Percentiles rank a stretch among this genome's conserved stretches.
phyloP scores from a whole-genome alignment of 2,888 invertebrate species.

The Plebejus argus region DNA sequence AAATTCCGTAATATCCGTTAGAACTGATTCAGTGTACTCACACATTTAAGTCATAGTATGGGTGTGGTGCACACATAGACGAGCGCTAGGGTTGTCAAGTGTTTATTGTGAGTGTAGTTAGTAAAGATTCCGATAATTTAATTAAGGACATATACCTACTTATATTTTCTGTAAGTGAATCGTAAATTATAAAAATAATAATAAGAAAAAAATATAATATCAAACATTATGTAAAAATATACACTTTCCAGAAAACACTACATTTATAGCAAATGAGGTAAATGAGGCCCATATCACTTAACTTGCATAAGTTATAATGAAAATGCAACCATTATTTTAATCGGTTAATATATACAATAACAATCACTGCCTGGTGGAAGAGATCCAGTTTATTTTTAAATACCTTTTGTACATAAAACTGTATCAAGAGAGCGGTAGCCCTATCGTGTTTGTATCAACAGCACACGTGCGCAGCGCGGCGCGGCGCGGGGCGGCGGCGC shows the following conservation, averaged over 20 bases:
- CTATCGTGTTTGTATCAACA: slow-evolving; percentile 35
- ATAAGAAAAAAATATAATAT: no score
- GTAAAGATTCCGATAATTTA: neutral
- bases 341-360: no score
- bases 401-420: neutral
- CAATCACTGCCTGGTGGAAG: no score
- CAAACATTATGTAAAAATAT: no score
- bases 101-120: neutral
- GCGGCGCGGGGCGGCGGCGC: slow-evolving; percentile 63
- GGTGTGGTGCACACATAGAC: slow-evolving; percentile 42
- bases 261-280: no score
- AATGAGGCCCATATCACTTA: no score
- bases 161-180: no score
- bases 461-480: slow-evolving; percentile 67
- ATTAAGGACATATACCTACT: no score
- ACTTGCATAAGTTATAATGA: no score
- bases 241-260: no score
- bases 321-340: no score
- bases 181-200: no score
- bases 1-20: slow-evolving; percentile 79
- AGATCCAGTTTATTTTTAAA: neutral
- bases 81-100: slow-evolving; percentile 39
- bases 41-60: slow-evolving; percentile 44
- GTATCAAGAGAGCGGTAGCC: slow-evolving; percentile 31
- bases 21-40: slow-evolving; percentile 69